Evolutionary conservation across 1,140 invertebrate genomes (phyloP), one percentile per base, ranked within the genome.

Genomic region (Calycopis cecrops): DNA sequence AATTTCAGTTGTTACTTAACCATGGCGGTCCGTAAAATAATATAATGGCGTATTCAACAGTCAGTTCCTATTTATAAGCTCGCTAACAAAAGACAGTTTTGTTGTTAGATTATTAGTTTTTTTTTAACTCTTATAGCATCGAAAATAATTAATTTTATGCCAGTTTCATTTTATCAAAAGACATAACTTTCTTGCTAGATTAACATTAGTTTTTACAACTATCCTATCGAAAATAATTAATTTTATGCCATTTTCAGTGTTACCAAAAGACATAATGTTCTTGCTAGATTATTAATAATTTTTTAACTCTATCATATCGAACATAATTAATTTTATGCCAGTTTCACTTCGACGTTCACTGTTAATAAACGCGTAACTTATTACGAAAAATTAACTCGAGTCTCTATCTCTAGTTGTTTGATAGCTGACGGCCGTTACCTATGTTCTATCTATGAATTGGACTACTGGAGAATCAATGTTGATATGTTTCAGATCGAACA

Each of bases 201-300:
- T 28, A 28, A 28, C 21, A 28, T 28, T n/a, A 28, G 21, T 28
- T 28, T 28, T 2, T 2, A 28, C 21, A 3, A 6, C 21, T 3
- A 3, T 28, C 21, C 21, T 28, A 28, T 28, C 6, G 21, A 28
- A 28, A 28, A 28, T 28, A 28, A 28, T n/a, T n/a, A n/a, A n/a
- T n/a, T n/a, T n/a, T n/a, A n/a, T n/a, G n/a, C n/a, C n/a, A n/a
- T n/a, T n/a, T n/a, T n/a, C n/a, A n/a, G n/a, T n/a, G 42, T 57
- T 59, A 65, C 74, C 74, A 74, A 73, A 71, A 63, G 60, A 49
- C 60, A 68, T n/a, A n/a, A 70, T 73, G 69, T 75, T 63, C 57
- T 62, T 64, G 60, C 49, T 63, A 58, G 59, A 72, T 74, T 73
- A 72, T 65, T 60, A 28, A 2, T 28, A 3, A 3, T n/a, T n/a